Evolutionary conservation across 2,113 vertebrate species (phyloP).

Genomic region (Artemisiospiza belli): DNA sequence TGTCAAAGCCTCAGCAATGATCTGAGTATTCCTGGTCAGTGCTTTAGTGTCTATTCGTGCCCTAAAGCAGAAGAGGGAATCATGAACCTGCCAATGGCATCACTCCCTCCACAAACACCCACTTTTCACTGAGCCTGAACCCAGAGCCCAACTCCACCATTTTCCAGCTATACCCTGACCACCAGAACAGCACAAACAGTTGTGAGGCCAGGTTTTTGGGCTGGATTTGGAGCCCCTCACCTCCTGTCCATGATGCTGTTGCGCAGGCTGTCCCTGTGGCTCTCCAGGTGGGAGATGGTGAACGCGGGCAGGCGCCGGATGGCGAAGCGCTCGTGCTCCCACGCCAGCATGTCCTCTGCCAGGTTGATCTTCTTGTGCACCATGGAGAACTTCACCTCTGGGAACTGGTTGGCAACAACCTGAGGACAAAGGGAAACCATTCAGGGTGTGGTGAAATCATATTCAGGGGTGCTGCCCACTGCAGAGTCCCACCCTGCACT

Average conservation of each 20-base stretch:
- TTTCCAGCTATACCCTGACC: neutral
- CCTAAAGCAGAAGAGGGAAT: slow-evolving; percentile 63
- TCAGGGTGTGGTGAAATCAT: too few species aligned
- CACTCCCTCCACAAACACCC: neutral
- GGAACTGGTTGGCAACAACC: slow-evolving; percentile 86
- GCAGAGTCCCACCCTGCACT: neutral
- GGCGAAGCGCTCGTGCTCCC: slow-evolving; percentile 97
- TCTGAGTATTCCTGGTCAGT: slow-evolving; percentile 89
- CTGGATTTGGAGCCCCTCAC: slow-evolving; percentile 71
- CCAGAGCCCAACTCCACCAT: too few species aligned
- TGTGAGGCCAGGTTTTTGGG: neutral
- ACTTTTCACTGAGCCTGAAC: neutral
- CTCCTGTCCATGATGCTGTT: slow-evolving; percentile 97
- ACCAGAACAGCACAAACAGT: neutral
- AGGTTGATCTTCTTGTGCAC: slow-evolving; percentile 99
- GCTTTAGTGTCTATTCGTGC: slow-evolving; percentile 87
- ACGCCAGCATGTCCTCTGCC: slow-evolving; percentile 94
- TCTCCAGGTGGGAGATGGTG: slow-evolving; percentile 93
- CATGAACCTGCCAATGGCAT: neutral
- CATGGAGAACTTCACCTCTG: slow-evolving; percentile 94
- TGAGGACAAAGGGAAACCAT: slow-evolving; percentile 33
- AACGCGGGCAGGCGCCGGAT: slow-evolving; percentile 94
- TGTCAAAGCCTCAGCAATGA: slow-evolving; percentile 91
- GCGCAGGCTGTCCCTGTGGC: slow-evolving; percentile 88
- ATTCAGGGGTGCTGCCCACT: neutral